phyloP scores from a whole-genome alignment of 2,797 vertebrate genomes.

The Knipowitschia caucasica region DNA sequence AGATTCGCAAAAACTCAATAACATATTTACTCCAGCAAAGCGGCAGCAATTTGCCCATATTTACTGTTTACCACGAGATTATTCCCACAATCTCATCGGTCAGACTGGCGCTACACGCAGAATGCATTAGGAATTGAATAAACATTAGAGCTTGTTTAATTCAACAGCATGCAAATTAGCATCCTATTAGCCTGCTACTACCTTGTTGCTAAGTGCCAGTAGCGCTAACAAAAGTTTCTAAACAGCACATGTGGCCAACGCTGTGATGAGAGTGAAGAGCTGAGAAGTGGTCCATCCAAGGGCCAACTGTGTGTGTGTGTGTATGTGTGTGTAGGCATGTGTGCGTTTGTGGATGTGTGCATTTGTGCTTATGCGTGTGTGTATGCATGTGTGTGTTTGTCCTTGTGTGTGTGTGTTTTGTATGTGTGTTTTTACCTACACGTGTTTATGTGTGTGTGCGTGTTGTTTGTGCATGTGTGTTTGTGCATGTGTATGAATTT shows the following conservation, averaged over 20 bases:
- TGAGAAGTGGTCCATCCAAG: slow-evolving; percentile 44
- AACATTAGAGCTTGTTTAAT: neutral
- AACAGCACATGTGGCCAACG: slow-evolving; percentile 24
- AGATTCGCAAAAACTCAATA: no score
- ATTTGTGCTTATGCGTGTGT: no score
- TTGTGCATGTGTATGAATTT: no score
- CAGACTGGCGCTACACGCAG: neutral
- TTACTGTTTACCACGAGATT: neutral
- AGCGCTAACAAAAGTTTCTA: slow-evolving; percentile 10
- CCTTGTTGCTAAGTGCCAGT: neutral
- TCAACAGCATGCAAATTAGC: neutral
- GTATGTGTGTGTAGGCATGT: slow-evolving; percentile 11
- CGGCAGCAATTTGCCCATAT: no score
- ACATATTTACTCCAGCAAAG: no score
- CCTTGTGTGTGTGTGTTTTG: slow-evolving; percentile 15
- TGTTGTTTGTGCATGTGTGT: no score
- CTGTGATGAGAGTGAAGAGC: slow-evolving; percentile 45
- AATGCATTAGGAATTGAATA: neutral
- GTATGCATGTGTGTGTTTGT: slow-evolving; percentile 3
- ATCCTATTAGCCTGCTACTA: neutral
- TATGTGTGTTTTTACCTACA: no score
- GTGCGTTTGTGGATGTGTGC: slow-evolving; percentile 14
- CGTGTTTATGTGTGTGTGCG: no score
- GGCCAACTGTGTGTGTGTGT: slow-evolving; percentile 50
- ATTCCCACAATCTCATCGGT: neutral